These are phyloP conservation scores for Enteromius thamalakanensis DNA, from an alignment of 2,797 vertebrate species.

Conservation along the genomic window DNA sequence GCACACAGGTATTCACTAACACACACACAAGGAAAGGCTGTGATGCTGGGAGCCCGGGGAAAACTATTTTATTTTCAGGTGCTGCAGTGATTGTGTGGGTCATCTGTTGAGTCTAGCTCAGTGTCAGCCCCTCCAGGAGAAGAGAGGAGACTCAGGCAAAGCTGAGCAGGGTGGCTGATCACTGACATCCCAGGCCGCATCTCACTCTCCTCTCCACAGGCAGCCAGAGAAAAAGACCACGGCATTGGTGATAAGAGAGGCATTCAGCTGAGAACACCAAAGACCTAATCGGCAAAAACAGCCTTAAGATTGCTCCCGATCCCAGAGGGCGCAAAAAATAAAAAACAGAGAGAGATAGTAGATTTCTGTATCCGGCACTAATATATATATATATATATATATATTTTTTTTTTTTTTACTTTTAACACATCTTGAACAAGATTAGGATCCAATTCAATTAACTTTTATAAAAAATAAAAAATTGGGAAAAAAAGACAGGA, in stretches of 20 bases:
- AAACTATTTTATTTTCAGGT: constrained; percentile 66
- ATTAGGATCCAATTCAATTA: constrained; percentile 66
- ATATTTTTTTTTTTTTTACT: constrained; percentile 61
- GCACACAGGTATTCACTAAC: background rate
- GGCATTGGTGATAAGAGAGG: constrained; percentile 72
- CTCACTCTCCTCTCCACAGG: constrained; percentile 39
- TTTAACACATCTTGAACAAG: constrained; percentile 63
- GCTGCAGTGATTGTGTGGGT: constrained; percentile 65
- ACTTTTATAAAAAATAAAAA: constrained; percentile 58
- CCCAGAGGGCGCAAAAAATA: constrained; percentile 60
- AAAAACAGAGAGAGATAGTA: constrained; percentile 56
- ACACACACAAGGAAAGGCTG: background rate
- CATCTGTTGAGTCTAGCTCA: constrained; percentile 66
- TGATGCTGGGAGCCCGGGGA: constrained; percentile 31
- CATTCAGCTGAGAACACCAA: constrained; percentile 75
- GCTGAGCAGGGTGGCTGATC: constrained; percentile 44
- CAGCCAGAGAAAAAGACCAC: constrained; percentile 62
- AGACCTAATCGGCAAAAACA: constrained; percentile 76
- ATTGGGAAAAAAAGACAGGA: constrained; percentile 12
- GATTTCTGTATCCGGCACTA: constrained; percentile 66
- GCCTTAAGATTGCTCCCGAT: constrained; percentile 70
- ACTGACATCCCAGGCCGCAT: constrained; percentile 44
- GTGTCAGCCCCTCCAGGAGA: constrained; percentile 62
- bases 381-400: constrained; percentile 20
- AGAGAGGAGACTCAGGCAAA: constrained; percentile 41